Conservation (phyloP, 2,888 invertebrate genomes). For the Brenthis daphne region DNA sequence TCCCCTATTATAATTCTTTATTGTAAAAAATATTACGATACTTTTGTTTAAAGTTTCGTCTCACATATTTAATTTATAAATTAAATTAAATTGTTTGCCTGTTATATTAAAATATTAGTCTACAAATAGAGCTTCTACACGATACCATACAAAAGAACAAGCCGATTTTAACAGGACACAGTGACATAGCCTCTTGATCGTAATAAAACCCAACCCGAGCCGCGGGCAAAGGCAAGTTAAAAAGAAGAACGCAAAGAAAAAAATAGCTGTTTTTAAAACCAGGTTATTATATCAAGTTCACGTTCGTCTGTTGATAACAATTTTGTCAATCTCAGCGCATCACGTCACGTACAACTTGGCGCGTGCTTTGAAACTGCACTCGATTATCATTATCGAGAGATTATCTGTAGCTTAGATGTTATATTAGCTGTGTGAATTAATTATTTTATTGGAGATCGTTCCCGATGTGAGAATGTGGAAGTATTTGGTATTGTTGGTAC, state of each 20-base stretch:
- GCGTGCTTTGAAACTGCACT: slow-evolving; percentile 33
- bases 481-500: slow-evolving; percentile 43
- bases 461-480: slow-evolving; percentile 41
- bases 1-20: too few species aligned
- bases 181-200: too few species aligned
- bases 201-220: neutral
- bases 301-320: slow-evolving; percentile 11
- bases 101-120: too few species aligned
- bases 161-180: too few species aligned
- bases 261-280: neutral
- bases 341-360: slow-evolving; percentile 35
- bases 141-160: too few species aligned
- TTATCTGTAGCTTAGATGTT: slow-evolving; percentile 18
- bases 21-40: too few species aligned
- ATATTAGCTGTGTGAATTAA: slow-evolving; percentile 10
- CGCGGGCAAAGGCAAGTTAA: neutral
- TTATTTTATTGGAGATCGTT: slow-evolving; percentile 18
- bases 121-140: too few species aligned
- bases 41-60: too few species aligned
- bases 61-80: too few species aligned
- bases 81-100: too few species aligned
- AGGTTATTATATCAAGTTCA: slow-evolving; percentile 19
- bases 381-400: slow-evolving; percentile 30
- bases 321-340: slow-evolving; percentile 28
- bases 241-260: neutral